phyloP scores from a whole-genome alignment of 2,113 vertebrate species.

The Charina bottae region DNA sequence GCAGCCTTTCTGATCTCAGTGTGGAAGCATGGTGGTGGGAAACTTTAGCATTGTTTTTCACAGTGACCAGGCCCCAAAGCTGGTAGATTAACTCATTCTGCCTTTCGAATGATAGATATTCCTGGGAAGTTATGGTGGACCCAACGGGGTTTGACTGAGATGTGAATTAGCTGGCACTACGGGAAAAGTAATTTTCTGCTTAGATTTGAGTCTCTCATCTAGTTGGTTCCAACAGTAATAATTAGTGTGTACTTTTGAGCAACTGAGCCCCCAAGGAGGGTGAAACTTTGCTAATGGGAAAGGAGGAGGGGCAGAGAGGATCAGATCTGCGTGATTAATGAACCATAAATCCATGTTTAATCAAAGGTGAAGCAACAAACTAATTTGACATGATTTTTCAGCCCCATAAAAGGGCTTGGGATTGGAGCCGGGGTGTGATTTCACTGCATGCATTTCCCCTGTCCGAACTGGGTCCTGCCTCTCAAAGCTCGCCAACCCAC shows the following conservation, averaged over 20 bases:
- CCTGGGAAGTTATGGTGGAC: not conserved
- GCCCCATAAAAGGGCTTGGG: not conserved
- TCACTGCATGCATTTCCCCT: constrained; percentile 6
- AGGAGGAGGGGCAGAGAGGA: not conserved
- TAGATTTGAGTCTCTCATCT: not conserved
- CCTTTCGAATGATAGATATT: not conserved
- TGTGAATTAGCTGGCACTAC: not conserved
- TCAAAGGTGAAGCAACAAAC: constrained; percentile 19
- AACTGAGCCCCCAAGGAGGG: not conserved
- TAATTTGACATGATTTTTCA: constrained; percentile 21
- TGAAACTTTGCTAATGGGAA: constrained; percentile 8
- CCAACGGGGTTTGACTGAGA: not conserved
- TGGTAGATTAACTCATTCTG: not conserved
- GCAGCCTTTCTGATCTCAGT: not conserved
- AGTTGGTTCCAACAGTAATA: constrained; percentile 12
- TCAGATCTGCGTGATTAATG: constrained; percentile 15
- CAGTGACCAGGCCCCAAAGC: not conserved
- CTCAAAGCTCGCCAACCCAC: constrained; percentile 44
- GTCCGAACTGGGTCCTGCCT: constrained; percentile 43
- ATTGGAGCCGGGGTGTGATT: constrained; percentile 13
- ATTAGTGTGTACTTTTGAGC: not conserved
- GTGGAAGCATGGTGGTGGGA: not conserved
- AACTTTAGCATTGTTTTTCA: not conserved
- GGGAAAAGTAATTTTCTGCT: not conserved
- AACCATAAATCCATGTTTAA: constrained; percentile 36